phyloP scores from a whole-genome alignment of 2,888 invertebrate species.

The Caenorhabditis becei region DNA sequence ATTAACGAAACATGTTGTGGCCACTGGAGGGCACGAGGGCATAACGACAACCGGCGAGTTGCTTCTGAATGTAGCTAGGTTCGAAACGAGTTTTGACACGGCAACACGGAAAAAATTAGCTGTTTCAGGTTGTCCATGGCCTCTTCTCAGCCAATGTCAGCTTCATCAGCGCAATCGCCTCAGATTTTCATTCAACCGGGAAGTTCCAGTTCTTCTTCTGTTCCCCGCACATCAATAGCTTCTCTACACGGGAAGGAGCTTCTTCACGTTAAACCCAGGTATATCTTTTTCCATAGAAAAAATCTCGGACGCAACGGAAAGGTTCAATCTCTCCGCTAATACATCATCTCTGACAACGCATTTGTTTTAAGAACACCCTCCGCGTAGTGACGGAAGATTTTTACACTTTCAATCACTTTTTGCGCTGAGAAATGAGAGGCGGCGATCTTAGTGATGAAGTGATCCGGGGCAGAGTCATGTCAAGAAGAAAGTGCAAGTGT shows the following conservation, averaged over 20 bases:
- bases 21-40: conserved; percentile 68
- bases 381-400: conserved; percentile 30
- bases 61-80: conserved; percentile 72
- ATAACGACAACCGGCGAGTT: conserved; percentile 66
- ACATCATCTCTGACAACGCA: conserved; percentile 60
- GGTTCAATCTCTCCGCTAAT: conserved; percentile 39
- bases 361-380: conserved; percentile 64
- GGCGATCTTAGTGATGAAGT: conserved; percentile 25
- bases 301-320: not conserved
- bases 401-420: conserved; percentile 55
- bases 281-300: not conserved
- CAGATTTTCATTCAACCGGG: conserved; percentile 63
- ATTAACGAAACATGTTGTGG: conserved; percentile 64
- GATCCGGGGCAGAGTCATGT: conserved; percentile 25
- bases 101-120: not conserved
- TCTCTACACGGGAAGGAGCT: conserved; percentile 57
- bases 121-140: conserved; percentile 64
- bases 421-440: conserved; percentile 41
- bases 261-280: conserved; percentile 63
- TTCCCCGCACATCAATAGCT: conserved; percentile 51
- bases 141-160: conserved; percentile 54
- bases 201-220: conserved; percentile 58
- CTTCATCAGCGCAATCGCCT: conserved; percentile 56
- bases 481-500: conserved; percentile 38
- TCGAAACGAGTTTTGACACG: too few relatives aligned